Evolutionary conservation across 2,113 vertebrate genomes (phyloP), one percentile per base, ranked within the genome.

Genomic region (Paralichthys olivaceus): DNA sequence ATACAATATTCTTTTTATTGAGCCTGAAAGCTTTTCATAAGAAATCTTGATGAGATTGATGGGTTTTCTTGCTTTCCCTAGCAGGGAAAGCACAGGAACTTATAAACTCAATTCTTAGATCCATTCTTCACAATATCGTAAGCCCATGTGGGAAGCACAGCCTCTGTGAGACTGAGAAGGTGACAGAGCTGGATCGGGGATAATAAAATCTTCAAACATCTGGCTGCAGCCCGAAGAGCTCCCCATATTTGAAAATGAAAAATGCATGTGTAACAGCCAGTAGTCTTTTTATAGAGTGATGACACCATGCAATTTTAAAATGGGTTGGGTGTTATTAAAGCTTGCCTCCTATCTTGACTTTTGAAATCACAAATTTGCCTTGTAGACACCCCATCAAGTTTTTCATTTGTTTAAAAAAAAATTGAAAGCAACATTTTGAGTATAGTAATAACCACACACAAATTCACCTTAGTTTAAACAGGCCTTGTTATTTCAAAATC

Each of bases 341-440:
- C 64, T 40, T 17, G n/a, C 34, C 40, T 54, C 53, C 22, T 66
- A 28, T 80, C 59, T 84, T 32, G 55, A 77, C 47, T 72, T 20
- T 76, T 71, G 25, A 77, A 67, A 77, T 76, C 74, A 61, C 85
- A 78, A 69, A 72, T 80, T 81, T 62, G 4, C 63, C 66, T 62
- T 57, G 74, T 72, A 74, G 85, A 75, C 73, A n/a, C 87, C 54
- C 29, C 15, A 15, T 37, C 65, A 14, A 65, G 8, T 56, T 74
- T 22, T 12, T 23, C 7, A 13, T 11, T 29, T 2, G 5, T 29
- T 29, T 29, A 29, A 29, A 29, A 29, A 5, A 13, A 43, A 43
- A 43, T 11, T 43, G 40, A 11, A 11, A 64, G 26, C 47, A 37
- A 70, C 79, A 70, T 77, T 80, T 78, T 79, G 66, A 84, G 76